A percentile compares a stretch with the other conserved stretches of the same genome.
These are phyloP conservation scores for Hippocampus comes DNA, from an alignment of 2,113 vertebrate genomes.

Conservation along the genomic window DNA sequence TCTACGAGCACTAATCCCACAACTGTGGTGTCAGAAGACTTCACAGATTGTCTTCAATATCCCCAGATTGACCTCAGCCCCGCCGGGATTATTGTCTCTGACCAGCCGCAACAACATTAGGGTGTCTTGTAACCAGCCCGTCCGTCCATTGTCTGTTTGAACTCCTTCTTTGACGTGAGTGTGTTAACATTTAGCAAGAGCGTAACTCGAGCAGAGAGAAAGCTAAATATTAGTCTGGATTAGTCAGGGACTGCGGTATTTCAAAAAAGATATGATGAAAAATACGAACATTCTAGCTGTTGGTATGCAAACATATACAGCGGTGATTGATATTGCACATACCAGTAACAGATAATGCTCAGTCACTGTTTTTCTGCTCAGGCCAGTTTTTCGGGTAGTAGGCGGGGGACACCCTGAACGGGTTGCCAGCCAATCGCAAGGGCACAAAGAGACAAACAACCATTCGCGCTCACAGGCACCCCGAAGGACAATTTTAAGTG, in stretches of 20 bases:
- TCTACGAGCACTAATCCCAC: conserved; percentile 65
- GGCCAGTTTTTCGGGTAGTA: too few species aligned
- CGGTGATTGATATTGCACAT: too few species aligned
- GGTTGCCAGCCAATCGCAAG: too few species aligned
- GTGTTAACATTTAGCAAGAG: not conserved
- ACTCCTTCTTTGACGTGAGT: not conserved
- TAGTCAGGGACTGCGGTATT: not conserved
- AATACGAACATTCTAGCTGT: too few species aligned
- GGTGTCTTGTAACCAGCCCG: not conserved
- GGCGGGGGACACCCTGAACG: too few species aligned
- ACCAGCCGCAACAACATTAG: not conserved
- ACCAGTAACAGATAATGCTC: too few species aligned
- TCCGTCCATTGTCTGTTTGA: not conserved
- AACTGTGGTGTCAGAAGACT: conserved; percentile 57
- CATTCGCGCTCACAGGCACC: too few species aligned
- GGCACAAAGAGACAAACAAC: too few species aligned
- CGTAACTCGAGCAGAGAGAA: not conserved
- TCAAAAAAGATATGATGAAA: not conserved
- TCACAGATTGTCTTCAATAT: conserved; percentile 50
- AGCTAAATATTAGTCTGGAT: not conserved
- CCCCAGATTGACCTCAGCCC: conserved; percentile 46
- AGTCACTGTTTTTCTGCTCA: too few species aligned
- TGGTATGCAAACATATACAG: too few species aligned
- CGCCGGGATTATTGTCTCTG: conserved; percentile 55
- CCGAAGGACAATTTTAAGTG: too few species aligned